These are phyloP conservation scores for Leuciscus idus DNA, from an alignment of 2,113 vertebrate species.

Conservation along the genomic window DNA sequence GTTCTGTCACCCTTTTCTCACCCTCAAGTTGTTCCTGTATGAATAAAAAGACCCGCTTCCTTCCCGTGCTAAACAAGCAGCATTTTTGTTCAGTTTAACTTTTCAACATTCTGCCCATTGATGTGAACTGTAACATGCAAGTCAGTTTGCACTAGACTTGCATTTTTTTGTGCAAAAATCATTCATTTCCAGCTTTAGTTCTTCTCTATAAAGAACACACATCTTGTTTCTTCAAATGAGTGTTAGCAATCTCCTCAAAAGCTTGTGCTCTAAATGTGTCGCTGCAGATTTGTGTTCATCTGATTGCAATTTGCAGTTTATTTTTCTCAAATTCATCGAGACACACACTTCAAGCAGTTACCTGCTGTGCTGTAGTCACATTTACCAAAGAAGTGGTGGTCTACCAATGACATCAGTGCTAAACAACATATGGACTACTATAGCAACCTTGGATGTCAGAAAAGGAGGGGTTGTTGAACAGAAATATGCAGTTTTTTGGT, in stretches of 20 bases:
- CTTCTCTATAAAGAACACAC: background rate
- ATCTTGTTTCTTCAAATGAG: background rate
- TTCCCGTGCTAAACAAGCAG: background rate
- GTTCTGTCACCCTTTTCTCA: too few relatives aligned
- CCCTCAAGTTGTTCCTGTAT: too few relatives aligned
- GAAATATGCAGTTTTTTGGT: background rate
- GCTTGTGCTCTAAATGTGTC: background rate
- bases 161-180: background rate
- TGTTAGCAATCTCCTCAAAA: background rate
- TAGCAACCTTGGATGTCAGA: background rate
- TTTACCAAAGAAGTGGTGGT: background rate
- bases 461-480: background rate
- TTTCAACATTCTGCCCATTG: background rate
- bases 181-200: background rate
- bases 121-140: background rate
- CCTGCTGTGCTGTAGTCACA: background rate
- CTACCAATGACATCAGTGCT: background rate
- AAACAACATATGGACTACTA: background rate
- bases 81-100: too few relatives aligned
- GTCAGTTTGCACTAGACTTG: background rate
- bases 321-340: background rate
- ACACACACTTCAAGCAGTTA: background rate
- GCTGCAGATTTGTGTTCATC: background rate
- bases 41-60: background rate
- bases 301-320: background rate